These are phyloP conservation scores for Athetis lepigone DNA, from an alignment of 2,888 invertebrate genomes.

Conservation along the genomic window DNA sequence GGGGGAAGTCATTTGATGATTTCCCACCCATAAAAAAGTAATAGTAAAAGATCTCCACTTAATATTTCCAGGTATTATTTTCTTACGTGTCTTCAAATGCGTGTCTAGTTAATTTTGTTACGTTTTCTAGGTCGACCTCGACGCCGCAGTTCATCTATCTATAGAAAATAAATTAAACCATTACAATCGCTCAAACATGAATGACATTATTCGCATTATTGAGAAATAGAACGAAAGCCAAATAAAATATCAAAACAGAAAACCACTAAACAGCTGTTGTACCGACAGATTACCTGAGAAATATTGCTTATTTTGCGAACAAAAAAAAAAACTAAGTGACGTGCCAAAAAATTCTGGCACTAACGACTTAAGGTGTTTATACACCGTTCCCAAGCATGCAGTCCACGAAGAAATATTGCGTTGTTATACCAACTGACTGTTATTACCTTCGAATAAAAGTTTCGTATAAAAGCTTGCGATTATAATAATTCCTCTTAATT, in stretches of 20 bases:
- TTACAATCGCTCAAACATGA: slow-evolving; percentile 32
- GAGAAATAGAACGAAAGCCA: slow-evolving; percentile 32
- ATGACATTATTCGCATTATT: slow-evolving; percentile 50
- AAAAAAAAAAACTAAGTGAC: slow-evolving; percentile 38
- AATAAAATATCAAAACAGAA: slow-evolving; percentile 54
- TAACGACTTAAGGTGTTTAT: slow-evolving; percentile 62
- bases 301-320: slow-evolving; percentile 59
- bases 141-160: too few relatives aligned
- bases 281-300: slow-evolving; percentile 68
- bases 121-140: too few relatives aligned
- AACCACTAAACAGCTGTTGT: slow-evolving; percentile 62
- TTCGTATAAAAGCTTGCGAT: slow-evolving; percentile 48
- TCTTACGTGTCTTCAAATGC: too few relatives aligned
- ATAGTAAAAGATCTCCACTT: too few relatives aligned
- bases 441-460: slow-evolving; percentile 54
- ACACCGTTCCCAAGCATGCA: slow-evolving; percentile 48
- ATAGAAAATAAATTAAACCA: slow-evolving; percentile 5
- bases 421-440: slow-evolving; percentile 49
- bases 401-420: slow-evolving; percentile 46
- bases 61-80: too few relatives aligned
- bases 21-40: too few relatives aligned
- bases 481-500: slow-evolving; percentile 64
- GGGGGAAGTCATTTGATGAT: too few relatives aligned
- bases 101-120: neutral
- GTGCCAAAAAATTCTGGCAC: slow-evolving; percentile 69